A percentile compares a stretch with the other conserved stretches of the same genome.
Evolutionary conservation across 2,888 invertebrate genomes (phyloP).

Genomic region (Panopea generosa): DNA sequence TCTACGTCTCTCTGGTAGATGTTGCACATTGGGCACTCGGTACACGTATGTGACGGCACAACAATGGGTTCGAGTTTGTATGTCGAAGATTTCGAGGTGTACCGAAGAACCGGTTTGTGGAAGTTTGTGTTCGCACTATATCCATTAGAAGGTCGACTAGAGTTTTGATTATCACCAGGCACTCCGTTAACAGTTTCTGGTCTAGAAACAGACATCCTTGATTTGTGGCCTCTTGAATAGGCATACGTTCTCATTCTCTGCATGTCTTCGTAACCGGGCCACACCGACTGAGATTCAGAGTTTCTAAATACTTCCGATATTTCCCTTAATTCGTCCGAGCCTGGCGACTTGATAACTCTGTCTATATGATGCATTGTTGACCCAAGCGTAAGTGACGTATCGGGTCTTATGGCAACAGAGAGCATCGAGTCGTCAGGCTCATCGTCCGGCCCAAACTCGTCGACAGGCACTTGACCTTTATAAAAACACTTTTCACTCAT

Average conservation of each 20-base stretch:
- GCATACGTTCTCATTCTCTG: slow-evolving; percentile 31
- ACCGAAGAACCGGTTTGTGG: slow-evolving; percentile 52
- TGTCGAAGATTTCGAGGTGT: slow-evolving; percentile 48
- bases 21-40: slow-evolving; percentile 67
- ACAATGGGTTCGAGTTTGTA: slow-evolving; percentile 57
- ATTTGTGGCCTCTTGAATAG: slow-evolving; percentile 13
- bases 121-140: no score
- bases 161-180: no score
- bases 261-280: slow-evolving; percentile 55
- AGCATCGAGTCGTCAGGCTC: slow-evolving; percentile 36
- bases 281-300: slow-evolving; percentile 38
- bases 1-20: slow-evolving; percentile 46
- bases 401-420: slow-evolving; percentile 54
- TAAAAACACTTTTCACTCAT: background rate
- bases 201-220: slow-evolving; percentile 34
- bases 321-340: slow-evolving; percentile 51
- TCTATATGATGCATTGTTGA: slow-evolving; percentile 60
- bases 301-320: slow-evolving; percentile 47
- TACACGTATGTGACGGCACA: slow-evolving; percentile 65
- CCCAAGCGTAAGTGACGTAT: slow-evolving; percentile 55
- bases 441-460: slow-evolving; percentile 7
- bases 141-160: no score
- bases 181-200: slow-evolving; percentile 28
- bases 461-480: background rate
- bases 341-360: slow-evolving; percentile 39